Base-by-base conservation (phyloP, 2,888 invertebrate species). In the Lottia scabra region DNA sequence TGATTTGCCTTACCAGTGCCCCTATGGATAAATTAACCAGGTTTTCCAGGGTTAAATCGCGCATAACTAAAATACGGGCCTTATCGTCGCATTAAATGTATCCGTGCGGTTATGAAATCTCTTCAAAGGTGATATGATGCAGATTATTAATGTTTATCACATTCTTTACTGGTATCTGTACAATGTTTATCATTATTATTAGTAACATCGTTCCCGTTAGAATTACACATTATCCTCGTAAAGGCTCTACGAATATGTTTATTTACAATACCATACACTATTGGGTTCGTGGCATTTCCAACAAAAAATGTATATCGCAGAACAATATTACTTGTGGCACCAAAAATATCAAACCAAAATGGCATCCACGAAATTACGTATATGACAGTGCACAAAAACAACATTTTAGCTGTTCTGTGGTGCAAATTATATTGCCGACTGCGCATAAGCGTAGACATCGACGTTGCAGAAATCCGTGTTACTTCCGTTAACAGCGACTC, bases 331-430 rank as follows among this genome's bases (percentile, higher is more conserved):
- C 80, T 73, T 5, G 82, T 83, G 19, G 77, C 23, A 30, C 79
- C 80, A 69, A 84, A 84, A 45, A 84, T 79, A 68, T 83, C 84
- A n/a, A 84, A 66, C 83, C 84, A 83, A 73, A 85, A 85, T n/a
- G 85, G 85, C 62, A 84, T 45, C 84, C 84, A 85, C 10, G 84
- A 82, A 0, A 84, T 70, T 8, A 84, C 72, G 68, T 81, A 84
- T 5, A 83, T 80, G 27, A 84, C 78, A 6, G 83, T 85, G 68
- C 84, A 84, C 48, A 84, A 64, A 73, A 84, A 83, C 70, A 84
- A 73, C 83, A 85, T 85, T 68, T 82, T 83, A 12, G 83, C 84
- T 6, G 83, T 83, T 63, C 83, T 71, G 44, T 78, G 73, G 45
- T 84, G 84, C 12, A 65, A 10, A 62, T 44, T 16, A 43, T 45